These are phyloP conservation scores for Schizaphis graminum DNA, from an alignment of 2,888 invertebrate genomes.

Conservation along the genomic window DNA sequence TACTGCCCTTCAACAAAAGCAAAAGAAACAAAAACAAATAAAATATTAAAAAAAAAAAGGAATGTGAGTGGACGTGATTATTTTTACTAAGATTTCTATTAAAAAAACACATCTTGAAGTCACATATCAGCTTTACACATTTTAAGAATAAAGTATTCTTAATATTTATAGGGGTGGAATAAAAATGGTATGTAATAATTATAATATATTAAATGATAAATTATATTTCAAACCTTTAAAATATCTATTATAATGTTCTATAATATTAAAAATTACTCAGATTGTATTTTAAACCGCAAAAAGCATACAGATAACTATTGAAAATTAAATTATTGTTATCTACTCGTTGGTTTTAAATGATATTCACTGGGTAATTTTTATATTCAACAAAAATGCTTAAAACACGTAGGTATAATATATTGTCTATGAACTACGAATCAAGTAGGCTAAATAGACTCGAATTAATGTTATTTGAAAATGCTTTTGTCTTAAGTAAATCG, in stretches of 20 bases:
- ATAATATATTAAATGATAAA: background rate
- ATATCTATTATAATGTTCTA: background rate
- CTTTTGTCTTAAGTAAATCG: background rate
- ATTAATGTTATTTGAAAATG: constrained; percentile 5
- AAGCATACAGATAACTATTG: too few relatives aligned
- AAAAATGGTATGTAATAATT: background rate
- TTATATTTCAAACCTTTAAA: background rate
- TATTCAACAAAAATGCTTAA: background rate
- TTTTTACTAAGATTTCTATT: constrained; percentile 38
- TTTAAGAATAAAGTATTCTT: background rate
- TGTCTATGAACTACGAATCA: background rate
- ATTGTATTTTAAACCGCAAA: background rate
- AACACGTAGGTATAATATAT: background rate
- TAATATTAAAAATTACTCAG: background rate
- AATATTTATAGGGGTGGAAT: background rate
- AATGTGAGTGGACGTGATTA: constrained; percentile 50
- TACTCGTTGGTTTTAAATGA: background rate
- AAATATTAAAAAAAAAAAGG: constrained; percentile 46
- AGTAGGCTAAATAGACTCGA: background rate
- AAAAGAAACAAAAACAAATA: constrained; percentile 50
- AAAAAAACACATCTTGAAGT: constrained; percentile 16
- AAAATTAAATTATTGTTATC: background rate
- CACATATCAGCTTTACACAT: background rate
- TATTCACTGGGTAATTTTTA: background rate
- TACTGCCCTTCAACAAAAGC: constrained; percentile 2